phyloP scores from a whole-genome alignment of 92 coral and sea anemone species.

The Desmophyllum pertusum region DNA sequence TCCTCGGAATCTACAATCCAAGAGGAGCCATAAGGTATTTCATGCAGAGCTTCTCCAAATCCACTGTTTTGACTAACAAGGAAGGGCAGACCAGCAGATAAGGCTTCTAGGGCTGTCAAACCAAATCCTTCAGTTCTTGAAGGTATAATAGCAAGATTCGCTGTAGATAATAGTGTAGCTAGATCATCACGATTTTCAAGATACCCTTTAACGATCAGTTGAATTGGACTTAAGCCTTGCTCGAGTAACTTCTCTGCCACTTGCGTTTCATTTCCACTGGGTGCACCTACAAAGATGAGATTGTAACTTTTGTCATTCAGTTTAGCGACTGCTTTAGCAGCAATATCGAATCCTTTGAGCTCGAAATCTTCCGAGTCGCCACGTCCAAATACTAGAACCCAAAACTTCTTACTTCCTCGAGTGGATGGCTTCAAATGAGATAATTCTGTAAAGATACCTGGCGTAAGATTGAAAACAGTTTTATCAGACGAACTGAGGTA shows the following conservation, averaged over 20 bases:
- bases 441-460: slow-evolving; percentile 20
- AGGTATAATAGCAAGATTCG: neutral
- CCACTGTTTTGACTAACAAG: slow-evolving; percentile 4
- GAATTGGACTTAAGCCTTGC: neutral
- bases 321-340: slow-evolving; percentile 32
- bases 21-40: neutral
- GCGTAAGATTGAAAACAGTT: slow-evolving; percentile 12
- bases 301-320: slow-evolving; percentile 1
- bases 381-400: slow-evolving; percentile 33
- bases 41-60: neutral
- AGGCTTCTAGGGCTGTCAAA: neutral
- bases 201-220: slow-evolving; percentile 10
- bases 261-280: neutral
- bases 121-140: slow-evolving; percentile 16
- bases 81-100: slow-evolving; percentile 3
- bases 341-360: slow-evolving; percentile 28
- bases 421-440: neutral
- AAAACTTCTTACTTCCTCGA: neutral
- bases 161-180: neutral
- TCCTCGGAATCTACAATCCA: slow-evolving; percentile 5
- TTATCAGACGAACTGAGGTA: neutral
- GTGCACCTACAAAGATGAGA: slow-evolving; percentile 27
- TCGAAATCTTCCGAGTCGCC: slow-evolving; percentile 29
- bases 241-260: slow-evolving; percentile 1
- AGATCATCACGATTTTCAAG: neutral